Conservation (phyloP, 2,113 vertebrate species). For the Brachyhypopomus occidentalis region DNA sequence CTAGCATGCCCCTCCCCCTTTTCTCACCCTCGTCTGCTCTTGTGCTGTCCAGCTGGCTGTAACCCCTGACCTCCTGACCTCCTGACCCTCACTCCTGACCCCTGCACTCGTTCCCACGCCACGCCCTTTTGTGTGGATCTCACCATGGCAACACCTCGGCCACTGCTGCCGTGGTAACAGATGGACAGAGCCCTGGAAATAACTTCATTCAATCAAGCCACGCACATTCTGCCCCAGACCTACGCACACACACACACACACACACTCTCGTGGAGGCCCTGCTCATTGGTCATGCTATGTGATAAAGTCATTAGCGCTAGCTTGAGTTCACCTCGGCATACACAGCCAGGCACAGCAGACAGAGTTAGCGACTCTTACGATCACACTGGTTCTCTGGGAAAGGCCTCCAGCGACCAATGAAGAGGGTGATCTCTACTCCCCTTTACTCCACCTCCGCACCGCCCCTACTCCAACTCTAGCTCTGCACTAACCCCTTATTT, state of each 20-base stretch:
- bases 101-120: constrained; percentile 80
- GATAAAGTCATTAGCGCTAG: constrained; percentile 74
- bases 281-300: constrained; percentile 57
- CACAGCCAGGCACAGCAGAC: constrained; percentile 39
- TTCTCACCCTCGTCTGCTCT: constrained; percentile 78
- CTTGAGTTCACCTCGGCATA: constrained; percentile 63
- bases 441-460: no score
- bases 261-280: constrained; percentile 58
- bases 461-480: no score
- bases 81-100: constrained; percentile 77
- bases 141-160: constrained; percentile 75
- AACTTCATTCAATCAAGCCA: constrained; percentile 72
- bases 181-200: constrained; percentile 77
- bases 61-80: constrained; percentile 75
- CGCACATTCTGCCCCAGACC: constrained; percentile 56
- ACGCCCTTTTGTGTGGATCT: constrained; percentile 78
- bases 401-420: no score
- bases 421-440: no score
- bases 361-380: constrained; percentile 14
- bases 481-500: no score
- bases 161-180: constrained; percentile 79
- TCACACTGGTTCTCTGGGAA: not conserved
- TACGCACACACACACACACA: constrained; percentile 26
- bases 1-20: constrained; percentile 66
- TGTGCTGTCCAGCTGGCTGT: constrained; percentile 81